Evolutionary conservation across 2,113 vertebrate genomes (phyloP), one percentile per base, ranked within the genome.

Genomic region (Thymallus thymallus): DNA sequence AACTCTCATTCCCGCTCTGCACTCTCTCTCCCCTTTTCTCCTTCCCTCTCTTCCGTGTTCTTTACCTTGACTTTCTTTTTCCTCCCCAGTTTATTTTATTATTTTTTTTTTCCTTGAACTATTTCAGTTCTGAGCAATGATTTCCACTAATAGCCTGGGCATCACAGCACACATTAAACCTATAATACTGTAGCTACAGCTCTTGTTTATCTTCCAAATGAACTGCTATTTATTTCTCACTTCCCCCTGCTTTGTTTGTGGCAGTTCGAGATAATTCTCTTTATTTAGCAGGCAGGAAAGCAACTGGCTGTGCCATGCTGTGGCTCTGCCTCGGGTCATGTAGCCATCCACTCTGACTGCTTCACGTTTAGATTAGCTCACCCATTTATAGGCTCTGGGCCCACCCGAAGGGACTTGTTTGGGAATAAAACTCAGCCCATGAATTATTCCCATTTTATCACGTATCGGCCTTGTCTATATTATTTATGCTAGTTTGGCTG

Each of bases 391-490:
- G 85, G 78, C 82, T 83, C 74, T 65, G 69, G 79, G 83, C 81
- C 83, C 76, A 83, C 75, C 82, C 80, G 80, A 75, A 75, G 71
- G 48, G 56, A 22, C 82, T 87, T 72, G 77, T 86, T 74, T 81
- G 5, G 62, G 4, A 35, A 32, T 30, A 72, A 85, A 86, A 83
- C 20, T 73, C 86, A 87, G 83, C 78, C 48, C 85, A 91, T 91
- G 83, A 87, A 90, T 93, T 91, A 91, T 93, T 91, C 87, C 91
- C 70, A 77, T 90, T 88, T 90, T 85, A 90, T 91, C 88, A 86
- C 83, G 86, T 89, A 86, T 89, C 86, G 80, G 82, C 76, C 79
- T 22, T 22, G 72, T 74, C 73, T 89, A 84, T 88, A 91, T 90
- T 89, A 92, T 91, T 88, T 82, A 90, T 89, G 86, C 78, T 68